Evolutionary conservation across 2,113 vertebrate genomes (phyloP).

Genomic region (Vidua chalybeata): DNA sequence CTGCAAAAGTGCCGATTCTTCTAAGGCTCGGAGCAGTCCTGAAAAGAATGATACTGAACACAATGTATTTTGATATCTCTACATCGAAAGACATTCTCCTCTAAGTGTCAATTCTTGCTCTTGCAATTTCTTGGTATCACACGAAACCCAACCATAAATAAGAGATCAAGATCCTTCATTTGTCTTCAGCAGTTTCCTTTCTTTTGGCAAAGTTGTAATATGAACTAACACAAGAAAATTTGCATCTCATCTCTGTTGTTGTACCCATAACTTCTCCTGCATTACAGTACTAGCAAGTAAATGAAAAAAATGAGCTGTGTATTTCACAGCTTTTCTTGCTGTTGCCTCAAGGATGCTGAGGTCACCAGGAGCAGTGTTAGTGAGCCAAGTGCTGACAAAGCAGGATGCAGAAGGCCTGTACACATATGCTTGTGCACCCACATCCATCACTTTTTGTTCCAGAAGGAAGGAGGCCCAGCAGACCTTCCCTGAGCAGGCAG

Average conservation of each 20-base stretch:
- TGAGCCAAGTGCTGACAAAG: neutral
- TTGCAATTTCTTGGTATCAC: neutral
- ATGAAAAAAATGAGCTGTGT: neutral
- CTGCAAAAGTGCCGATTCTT: constrained; percentile 69
- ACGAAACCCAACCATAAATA: neutral
- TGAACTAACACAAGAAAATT: neutral
- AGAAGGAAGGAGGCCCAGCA: neutral
- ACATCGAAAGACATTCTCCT: neutral
- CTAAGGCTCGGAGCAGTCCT: neutral
- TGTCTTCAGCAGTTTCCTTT: neutral
- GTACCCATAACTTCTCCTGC: neutral
- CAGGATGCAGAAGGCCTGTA: neutral
- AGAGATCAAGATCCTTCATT: neutral
- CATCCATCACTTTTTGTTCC: neutral
- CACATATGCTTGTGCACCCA: neutral
- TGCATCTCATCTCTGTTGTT: rapidly evolving
- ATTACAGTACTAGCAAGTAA: neutral
- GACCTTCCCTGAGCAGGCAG: neutral
- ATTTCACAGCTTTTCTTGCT: neutral
- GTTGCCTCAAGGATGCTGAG: neutral
- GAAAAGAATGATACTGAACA: constrained; percentile 34
- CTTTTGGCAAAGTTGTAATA: neutral
- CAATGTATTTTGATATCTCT: constrained; percentile 64
- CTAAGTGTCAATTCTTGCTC: neutral
- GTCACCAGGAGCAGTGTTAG: neutral